Base-by-base conservation (phyloP, 2,888 invertebrate genomes). In the Eupithecia insigniata region DNA sequence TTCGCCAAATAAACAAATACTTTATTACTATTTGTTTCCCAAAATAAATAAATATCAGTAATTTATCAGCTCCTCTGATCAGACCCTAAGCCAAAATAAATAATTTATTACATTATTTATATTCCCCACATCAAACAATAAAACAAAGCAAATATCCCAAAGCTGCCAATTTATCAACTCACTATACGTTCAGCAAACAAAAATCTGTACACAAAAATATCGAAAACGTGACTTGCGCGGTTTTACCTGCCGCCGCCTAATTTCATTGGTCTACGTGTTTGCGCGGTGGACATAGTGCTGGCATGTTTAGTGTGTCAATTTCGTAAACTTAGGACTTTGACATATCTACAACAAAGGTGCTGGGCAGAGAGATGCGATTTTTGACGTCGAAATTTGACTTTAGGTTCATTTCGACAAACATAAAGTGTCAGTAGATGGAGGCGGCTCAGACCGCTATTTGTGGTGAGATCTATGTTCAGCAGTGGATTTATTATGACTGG, bases 201-300 rank as follows among this genome's bases (percentile, higher is more conserved):
- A 70, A 69, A 74, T 69, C 60, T 71, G 69, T 69, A 76, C 70
- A 76, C 76, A 71, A 65, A 76, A 76, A 76, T 73, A 76, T 76
- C 69, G 73, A 73, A 71, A 73, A 76, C 76, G 76, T 76, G 76
- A 76, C 76, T 76, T 76, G 69, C 67, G 67, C 71, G 43, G 65
- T 64, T 71, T 66, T 71, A 76, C 73, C 76, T 76, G 69, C 66
- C 51, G 67, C 67, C 61, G 69, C 69, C 73, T 73, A 76, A 76
- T 76, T 76, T 73, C 73, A 73, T 74, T 71, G 69, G 64, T 66
- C 69, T 67, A 58, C 65, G 39, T 74, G 69, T 74, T 69, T 71
- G 66, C 71, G 14, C 71, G n/a, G 22, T 22, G 32, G n/a, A 22
- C 22, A 7, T 22, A 26, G 36, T 36, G 7, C 26, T 14, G 22